These are phyloP conservation scores for Camponotus pennsylvanicus DNA, from an alignment of 1,140 invertebrate species.

Conservation along the genomic window DNA sequence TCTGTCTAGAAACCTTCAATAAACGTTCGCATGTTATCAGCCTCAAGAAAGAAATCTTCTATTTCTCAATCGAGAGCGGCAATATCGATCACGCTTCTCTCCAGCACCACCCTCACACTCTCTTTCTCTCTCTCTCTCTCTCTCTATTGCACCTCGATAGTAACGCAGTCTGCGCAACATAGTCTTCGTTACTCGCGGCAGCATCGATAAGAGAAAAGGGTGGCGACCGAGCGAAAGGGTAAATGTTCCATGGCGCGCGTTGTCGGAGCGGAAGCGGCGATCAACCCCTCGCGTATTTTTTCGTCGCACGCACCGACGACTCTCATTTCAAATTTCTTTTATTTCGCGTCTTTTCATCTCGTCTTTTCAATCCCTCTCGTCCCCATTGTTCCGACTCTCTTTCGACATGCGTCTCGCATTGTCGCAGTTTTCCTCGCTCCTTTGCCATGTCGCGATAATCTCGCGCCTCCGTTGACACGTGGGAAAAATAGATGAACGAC, in stretches of 20 bases:
- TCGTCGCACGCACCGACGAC: constrained; percentile 1
- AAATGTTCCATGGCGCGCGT: constrained; percentile 60
- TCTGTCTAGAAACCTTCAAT: constrained; percentile 38
- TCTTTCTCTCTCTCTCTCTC: too few relatives aligned
- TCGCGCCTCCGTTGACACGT: neutral
- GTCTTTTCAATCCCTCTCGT: neutral
- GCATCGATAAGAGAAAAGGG: constrained; percentile 35
- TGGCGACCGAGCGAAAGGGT: constrained; percentile 53
- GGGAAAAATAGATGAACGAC: constrained; percentile 53
- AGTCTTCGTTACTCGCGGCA: constrained; percentile 67
- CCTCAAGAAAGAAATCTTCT: constrained; percentile 10
- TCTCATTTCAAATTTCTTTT: constrained; percentile 5
- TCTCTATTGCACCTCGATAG: constrained; percentile 34
- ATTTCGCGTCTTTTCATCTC: constrained; percentile 26
- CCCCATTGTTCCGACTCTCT: neutral
- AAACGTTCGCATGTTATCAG: constrained; percentile 60
- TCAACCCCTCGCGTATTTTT: constrained; percentile 52
- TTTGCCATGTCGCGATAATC: neutral
- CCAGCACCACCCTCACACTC: neutral
- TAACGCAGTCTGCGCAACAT: constrained; percentile 58
- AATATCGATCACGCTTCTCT: constrained; percentile 58
- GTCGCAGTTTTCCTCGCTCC: neutral
- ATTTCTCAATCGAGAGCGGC: constrained; percentile 63
- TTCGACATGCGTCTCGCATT: neutral
- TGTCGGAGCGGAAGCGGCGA: constrained; percentile 46